Base-by-base conservation (phyloP, 2,113 vertebrate genomes). In the Megaleporinus macrocephalus region DNA sequence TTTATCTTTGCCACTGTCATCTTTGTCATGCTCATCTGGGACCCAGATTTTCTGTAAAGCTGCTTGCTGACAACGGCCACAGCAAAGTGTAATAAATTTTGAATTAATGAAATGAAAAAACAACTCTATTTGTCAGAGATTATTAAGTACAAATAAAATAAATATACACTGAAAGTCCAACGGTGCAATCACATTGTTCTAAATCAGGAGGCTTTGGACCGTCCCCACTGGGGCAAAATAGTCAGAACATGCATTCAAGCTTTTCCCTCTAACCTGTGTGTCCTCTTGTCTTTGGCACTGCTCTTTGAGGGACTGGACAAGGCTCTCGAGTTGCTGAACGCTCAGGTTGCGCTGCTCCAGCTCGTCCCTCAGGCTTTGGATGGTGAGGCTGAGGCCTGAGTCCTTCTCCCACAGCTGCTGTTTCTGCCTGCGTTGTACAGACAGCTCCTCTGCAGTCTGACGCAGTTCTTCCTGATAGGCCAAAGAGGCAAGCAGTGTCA, bases 371-470 rank as follows among this genome's bases (percentile, higher is more conserved):
- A 94, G 79, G 24, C 87, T 81, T 53, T 89, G 91, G 0, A 91
- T 75, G 33, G 89, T 90, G 71, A 91, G 75, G 83, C 87, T 89
- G 63, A 80, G 91, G 15, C 86, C 88, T 0, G 79, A 90, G 74
- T 87, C 89, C 6, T 41, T 71, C 81, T 92, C 91, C 88, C 91
- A 87, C 72, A 95, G 88, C 0, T 33, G 22, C 74, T 89, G 90
- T 10, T 88, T 94, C 80, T 88, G 85, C 27, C 93, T 91, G 69
- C 92, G 93, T 83, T 92, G 91, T 82, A 92, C 73, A 20, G 59
- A 88, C 72, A 94, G 80, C 27, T 93, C 89, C 73, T 86, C 81
- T 59, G 92, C 90, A 62, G 89, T 87, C 22, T 92, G 86, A 73
- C 79, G 83, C 10, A 90, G 83, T 55, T 93, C 89, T 20, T 85